Base-by-base conservation (phyloP, 2,797 vertebrate species). In the Microtus californicus region DNA sequence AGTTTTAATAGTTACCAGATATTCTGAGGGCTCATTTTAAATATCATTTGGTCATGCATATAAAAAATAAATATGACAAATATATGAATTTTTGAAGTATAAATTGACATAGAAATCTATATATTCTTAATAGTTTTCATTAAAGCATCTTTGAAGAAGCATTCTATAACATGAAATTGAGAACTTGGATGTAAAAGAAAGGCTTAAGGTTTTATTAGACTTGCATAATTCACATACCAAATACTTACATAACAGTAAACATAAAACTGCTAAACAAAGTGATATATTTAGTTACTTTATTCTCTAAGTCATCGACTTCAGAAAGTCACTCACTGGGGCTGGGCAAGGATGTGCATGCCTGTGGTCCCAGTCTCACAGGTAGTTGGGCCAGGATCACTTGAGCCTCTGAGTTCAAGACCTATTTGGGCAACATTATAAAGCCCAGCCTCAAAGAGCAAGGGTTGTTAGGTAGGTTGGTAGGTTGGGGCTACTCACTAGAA, bases 61-160 rank as follows among this genome's bases (percentile, higher is more conserved):
- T 93, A 92, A 97, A 97, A 97, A 96, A 98, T 97, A 97, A 98
- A 90, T 98, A 95, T 91, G 96, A 97, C 94, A 97, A 97, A 97
- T 96, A 97, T 96, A 95, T 96, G 95, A 81, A 97, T 96, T 96
- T 96, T 77, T 97, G 87, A 97, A 96, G 90, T 97, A 96, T 92
- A 97, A 97, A 97, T 0, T 91, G 96, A 97, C 94, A 97, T 97
- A 98, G 77, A 98, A 98, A 97, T 98, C 97, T 97, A 97, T 95
- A 87, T 85, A 96, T 67, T 96, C 67, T 87, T 92, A 96, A 37
- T 87, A 88, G 56, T 97, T 95, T 86, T 94, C 90, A 97, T 80
- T 96, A 93, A 94, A 98, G 82, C 78, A 90, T 97, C 79, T 96
- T 95, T 94, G 96, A 97, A 96, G 96, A 97, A 96, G 80, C 73